These are phyloP conservation scores for Operophtera brumata DNA, from an alignment of 2,888 invertebrate genomes.

Conservation along the genomic window DNA sequence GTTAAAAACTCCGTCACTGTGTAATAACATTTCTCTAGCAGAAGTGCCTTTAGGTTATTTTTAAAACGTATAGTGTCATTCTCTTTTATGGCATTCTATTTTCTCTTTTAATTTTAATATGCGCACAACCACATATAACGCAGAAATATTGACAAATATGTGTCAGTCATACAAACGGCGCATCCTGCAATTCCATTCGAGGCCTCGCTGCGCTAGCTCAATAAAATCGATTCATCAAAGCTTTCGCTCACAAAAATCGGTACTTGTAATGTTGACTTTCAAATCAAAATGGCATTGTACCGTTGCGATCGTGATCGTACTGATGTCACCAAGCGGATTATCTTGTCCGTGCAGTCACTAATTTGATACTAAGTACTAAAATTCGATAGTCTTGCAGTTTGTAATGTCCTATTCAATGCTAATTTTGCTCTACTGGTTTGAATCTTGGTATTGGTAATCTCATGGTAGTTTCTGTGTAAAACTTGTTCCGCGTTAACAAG, in stretches of 20 bases:
- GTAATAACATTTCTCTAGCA: no score
- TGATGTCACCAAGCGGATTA: constrained; percentile 19
- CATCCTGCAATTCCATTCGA: no score
- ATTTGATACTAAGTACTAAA: constrained; percentile 5
- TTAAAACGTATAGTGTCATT: no score
- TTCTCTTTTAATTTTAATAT: not conserved
- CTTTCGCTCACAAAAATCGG: constrained; percentile 19
- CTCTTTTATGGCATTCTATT: no score
- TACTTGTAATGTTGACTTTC: constrained; percentile 22
- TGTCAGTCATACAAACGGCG: not conserved
- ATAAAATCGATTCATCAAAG: constrained; percentile 1
- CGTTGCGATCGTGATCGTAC: constrained; percentile 23
- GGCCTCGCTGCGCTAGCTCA: not conserved
- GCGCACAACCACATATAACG: no score
- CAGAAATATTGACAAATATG: no score
- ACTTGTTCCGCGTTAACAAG: no score
- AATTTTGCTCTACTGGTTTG: constrained; percentile 2
- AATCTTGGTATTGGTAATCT: no score
- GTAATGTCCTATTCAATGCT: constrained; percentile 23
- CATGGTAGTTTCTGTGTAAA: no score
- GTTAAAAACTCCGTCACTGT: no score
- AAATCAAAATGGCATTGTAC: constrained; percentile 21
- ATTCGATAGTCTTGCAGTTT: not conserved
- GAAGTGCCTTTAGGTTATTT: no score
- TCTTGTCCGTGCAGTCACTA: constrained; percentile 5